Percentiles rank a stretch among this genome's conserved stretches.
These are phyloP conservation scores for Alouatta palliata DNA, from an alignment of 2,113 vertebrate species.

Conservation along the genomic window DNA sequence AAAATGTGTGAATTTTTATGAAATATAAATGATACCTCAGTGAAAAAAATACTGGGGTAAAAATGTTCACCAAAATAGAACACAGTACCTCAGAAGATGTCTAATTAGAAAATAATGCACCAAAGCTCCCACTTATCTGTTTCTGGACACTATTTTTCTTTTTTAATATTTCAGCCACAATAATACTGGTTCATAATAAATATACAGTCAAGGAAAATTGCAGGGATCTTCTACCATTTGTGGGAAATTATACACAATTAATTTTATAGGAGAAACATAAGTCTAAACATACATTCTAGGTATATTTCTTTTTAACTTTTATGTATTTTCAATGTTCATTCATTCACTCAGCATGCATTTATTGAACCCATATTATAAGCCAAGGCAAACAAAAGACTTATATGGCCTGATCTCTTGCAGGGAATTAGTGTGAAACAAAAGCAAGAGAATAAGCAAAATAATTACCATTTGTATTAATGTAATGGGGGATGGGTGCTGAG, in stretches of 20 bases:
- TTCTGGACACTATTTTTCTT: background rate
- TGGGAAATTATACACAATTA: background rate
- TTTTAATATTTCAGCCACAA: background rate
- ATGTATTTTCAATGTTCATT: background rate
- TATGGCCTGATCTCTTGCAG: background rate
- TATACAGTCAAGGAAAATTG: background rate
- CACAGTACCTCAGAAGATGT: background rate
- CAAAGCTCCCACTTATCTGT: background rate
- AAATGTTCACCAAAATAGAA: background rate
- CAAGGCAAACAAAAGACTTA: background rate
- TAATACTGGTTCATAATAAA: background rate
- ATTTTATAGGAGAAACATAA: background rate
- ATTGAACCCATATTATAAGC: background rate
- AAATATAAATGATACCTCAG: background rate
- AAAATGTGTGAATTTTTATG: background rate
- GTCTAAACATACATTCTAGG: background rate
- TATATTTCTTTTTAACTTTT: background rate
- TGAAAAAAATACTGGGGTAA: background rate
- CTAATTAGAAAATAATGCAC: background rate
- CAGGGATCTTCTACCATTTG: background rate
- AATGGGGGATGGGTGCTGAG: background rate
- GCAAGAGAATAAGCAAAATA: background rate
- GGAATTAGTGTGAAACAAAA: background rate
- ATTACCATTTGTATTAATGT: background rate
- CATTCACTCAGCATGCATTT: background rate